A percentile compares a stretch with the other conserved stretches of the same genome.
These are phyloP conservation scores for Strigamia transsilvanica DNA, from an alignment of 2,888 invertebrate genomes.

Conservation along the genomic window DNA sequence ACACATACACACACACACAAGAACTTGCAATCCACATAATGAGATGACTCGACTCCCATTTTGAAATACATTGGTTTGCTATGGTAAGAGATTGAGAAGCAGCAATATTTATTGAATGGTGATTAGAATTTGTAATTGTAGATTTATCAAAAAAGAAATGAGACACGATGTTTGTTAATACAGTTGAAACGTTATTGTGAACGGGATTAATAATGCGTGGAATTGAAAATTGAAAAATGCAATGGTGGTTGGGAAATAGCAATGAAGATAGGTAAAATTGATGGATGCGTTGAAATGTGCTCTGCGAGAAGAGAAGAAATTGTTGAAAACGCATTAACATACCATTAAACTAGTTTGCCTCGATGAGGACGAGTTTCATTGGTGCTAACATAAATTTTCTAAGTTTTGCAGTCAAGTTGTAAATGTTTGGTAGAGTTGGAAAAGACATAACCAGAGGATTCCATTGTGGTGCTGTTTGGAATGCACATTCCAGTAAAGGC, in stretches of 20 bases:
- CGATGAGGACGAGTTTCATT: slow-evolving; percentile 43
- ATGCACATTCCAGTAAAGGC: slow-evolving; percentile 44
- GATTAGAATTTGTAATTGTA: slow-evolving; percentile 9
- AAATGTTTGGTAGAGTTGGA: slow-evolving; percentile 35
- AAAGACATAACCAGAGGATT: slow-evolving; percentile 48
- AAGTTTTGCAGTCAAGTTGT: slow-evolving; percentile 35
- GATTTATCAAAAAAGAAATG: not conserved
- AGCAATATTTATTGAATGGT: slow-evolving; percentile 9
- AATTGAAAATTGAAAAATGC: not conserved
- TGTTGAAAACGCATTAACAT: slow-evolving; percentile 41
- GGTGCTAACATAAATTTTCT: slow-evolving; percentile 32
- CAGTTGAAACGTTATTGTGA: not conserved
- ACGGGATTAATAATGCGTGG: not conserved
- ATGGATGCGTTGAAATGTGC: slow-evolving; percentile 20
- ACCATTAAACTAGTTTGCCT: slow-evolving; percentile 45
- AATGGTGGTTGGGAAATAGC: not conserved
- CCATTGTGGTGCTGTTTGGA: slow-evolving; percentile 46
- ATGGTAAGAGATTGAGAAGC: not conserved
- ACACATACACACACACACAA: not conserved
- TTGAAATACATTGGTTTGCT: slow-evolving; percentile 43
- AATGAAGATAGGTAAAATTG: slow-evolving; percentile 19
- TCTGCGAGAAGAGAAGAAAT: slow-evolving; percentile 17
- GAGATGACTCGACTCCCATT: slow-evolving; percentile 46
- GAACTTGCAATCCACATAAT: slow-evolving; percentile 20
- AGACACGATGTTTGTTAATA: not conserved